Evolutionary conservation across 2,888 invertebrate species (phyloP), one percentile per base, ranked within the genome.

Genomic region (Chrysolina haemoptera): DNA sequence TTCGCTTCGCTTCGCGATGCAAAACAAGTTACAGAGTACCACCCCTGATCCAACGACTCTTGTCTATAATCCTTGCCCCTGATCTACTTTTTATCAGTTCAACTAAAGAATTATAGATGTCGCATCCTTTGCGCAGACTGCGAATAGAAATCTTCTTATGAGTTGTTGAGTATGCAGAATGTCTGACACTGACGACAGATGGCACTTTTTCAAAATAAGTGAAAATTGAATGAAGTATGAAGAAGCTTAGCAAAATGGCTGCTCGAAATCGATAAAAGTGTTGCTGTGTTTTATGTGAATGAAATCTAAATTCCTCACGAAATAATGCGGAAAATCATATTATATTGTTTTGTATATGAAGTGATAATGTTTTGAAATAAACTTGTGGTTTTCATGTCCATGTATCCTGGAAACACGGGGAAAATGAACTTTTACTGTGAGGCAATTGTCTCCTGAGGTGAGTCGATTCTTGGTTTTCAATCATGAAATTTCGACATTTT

Each of bases 241-340:
- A 16, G 62, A 62, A 62, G 62, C 62, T 62, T 18, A 66, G 66
- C 50, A 86, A 86, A 84, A 86, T 86, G 86, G 86, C 86, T 81
- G 85, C 79, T 83, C 73, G 71, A 76, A 80, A 85, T 86, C 86
- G 85, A 86, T 86, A 86, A 83, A 80, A 81, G 79, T 80, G 78
- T 81, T 79, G 81, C 79, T 82, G 84, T 85, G 82, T 84, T 85
- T 85, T 84, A 78, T 75, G 80, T 80, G 76, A 77, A 79, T 80
- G 81, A 82, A 77, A 69, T 74, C 67, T 71, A 73, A 79, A 81
- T 79, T 81, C 79, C 78, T 78, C 74, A 70, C 74, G 70, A 77
- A 79, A 79, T 76, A 81, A 82, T 77, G 73, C 70, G 67, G 46
- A 73, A 78, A 80, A 79, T 55, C 50, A 12, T 50, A 27, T 27